phyloP scores from a whole-genome alignment of 2,113 vertebrate genomes.

The Gymnocephalus cernua region DNA sequence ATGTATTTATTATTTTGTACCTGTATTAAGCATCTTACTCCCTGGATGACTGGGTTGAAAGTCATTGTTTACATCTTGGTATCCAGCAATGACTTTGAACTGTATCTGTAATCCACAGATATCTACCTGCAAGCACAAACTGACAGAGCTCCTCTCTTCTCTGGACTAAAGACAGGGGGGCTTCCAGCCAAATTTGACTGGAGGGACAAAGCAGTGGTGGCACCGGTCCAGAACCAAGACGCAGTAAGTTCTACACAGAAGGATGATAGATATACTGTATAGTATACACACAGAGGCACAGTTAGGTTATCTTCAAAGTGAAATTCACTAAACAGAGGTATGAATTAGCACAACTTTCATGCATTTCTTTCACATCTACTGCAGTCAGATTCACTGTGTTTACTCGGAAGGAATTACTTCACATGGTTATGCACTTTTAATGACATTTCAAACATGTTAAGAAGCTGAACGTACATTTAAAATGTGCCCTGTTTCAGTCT shows the following conservation, averaged over 20 bases:
- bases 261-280: not conserved
- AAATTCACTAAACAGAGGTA: too few relatives aligned
- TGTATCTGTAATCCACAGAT: constrained; percentile 78
- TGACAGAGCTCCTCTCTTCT: constrained; percentile 80
- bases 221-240: constrained; percentile 89
- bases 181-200: constrained; percentile 92
- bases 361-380: too few relatives aligned
- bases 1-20: not conserved
- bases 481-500: too few relatives aligned
- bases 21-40: not conserved
- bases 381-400: too few relatives aligned
- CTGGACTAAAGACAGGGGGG: constrained; percentile 53
- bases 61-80: constrained; percentile 15
- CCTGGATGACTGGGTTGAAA: not conserved
- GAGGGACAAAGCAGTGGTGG: constrained; percentile 89
- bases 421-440: too few relatives aligned
- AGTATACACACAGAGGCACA: not conserved
- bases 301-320: not conserved
- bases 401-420: too few relatives aligned
- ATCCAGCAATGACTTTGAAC: constrained; percentile 25
- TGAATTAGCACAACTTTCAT: too few relatives aligned
- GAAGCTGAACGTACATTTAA: too few relatives aligned
- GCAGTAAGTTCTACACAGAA: constrained; percentile 80
- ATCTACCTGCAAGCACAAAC: constrained; percentile 86
- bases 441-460: too few relatives aligned